Conservation (phyloP, 1,140 invertebrate species). For the Drosophila lacertosa region DNA sequence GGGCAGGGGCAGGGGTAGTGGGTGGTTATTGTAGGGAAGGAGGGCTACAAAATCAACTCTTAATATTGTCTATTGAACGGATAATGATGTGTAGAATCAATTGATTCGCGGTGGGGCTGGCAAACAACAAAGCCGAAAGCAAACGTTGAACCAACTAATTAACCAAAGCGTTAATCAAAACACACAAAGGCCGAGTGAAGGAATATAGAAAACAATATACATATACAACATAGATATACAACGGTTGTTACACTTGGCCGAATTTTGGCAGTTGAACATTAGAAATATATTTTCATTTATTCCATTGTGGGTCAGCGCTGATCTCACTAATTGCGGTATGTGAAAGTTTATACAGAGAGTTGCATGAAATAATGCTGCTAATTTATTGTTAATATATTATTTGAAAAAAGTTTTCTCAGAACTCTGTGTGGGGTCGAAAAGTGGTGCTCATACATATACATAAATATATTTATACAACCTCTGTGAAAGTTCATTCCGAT, state of each 20-base stretch:
- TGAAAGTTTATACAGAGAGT: background rate
- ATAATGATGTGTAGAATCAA: slow-evolving; percentile 29
- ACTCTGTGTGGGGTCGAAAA: too few species aligned
- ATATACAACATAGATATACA: too few species aligned
- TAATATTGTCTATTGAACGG: slow-evolving; percentile 2
- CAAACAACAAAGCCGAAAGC: slow-evolving; percentile 9
- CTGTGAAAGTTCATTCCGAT: too few species aligned
- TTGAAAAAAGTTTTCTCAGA: too few species aligned
- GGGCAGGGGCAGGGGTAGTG: background rate
- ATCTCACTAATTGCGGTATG: background rate
- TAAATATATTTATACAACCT: too few species aligned
- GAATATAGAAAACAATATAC: slow-evolving; percentile 12
- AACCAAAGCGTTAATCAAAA: slow-evolving; percentile 21
- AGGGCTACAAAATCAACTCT: slow-evolving; percentile 13
- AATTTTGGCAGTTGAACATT: background rate
- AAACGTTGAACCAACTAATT: slow-evolving; percentile 19
- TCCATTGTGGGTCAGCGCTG: background rate
- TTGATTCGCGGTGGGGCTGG: slow-evolving; percentile 12
- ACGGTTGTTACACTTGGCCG: slow-evolving; percentile 12
- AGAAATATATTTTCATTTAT: background rate
- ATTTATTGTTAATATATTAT: slow-evolving; percentile 1
- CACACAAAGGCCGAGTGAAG: background rate
- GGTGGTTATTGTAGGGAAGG: too few species aligned
- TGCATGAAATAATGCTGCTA: too few species aligned
- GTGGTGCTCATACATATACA: too few species aligned